A percentile compares a stretch with the other conserved stretches of the same genome.
Evolutionary conservation across 2,888 invertebrate genomes (phyloP).

Genomic region (Heliconius hortense): DNA sequence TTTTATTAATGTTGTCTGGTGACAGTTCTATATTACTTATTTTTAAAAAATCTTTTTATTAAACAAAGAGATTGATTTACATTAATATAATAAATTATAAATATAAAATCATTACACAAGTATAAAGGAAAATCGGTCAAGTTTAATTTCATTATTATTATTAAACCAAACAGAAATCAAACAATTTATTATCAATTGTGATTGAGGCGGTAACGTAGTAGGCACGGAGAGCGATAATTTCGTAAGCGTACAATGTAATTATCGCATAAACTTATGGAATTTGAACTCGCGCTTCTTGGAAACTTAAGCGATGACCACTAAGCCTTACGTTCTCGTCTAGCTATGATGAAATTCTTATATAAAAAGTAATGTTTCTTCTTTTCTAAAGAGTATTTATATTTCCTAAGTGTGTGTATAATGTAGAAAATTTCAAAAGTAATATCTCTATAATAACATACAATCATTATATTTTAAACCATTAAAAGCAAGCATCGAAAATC

Average conservation of each 20-base stretch:
- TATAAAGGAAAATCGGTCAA: neutral
- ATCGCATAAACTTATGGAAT: neutral
- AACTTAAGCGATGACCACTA: too few relatives aligned
- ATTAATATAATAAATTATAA: too few relatives aligned
- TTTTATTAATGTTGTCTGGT: too few relatives aligned
- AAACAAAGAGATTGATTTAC: too few relatives aligned
- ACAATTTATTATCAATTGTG: slow-evolving; percentile 4
- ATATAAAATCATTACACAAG: too few relatives aligned
- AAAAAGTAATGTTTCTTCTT: too few relatives aligned
- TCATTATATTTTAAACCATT: slow-evolving; percentile 7
- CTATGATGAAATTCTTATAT: too few relatives aligned
- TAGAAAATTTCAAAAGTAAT: neutral
- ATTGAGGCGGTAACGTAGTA: neutral
- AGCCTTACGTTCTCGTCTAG: too few relatives aligned
- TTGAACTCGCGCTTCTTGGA: too few relatives aligned
- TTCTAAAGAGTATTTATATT: too few relatives aligned
- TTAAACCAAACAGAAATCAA: neutral
- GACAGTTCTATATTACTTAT: too few relatives aligned
- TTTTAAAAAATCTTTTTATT: too few relatives aligned
- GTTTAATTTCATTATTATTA: neutral
- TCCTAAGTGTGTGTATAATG: neutral
- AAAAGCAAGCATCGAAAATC: neutral
- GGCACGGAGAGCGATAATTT: neutral
- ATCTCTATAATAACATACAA: slow-evolving; percentile 7
- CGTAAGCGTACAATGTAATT: neutral